Percentiles rank a stretch among this genome's conserved stretches.
phyloP scores from a whole-genome alignment of 2,888 invertebrate genomes.

The Metacarcinus magister region DNA sequence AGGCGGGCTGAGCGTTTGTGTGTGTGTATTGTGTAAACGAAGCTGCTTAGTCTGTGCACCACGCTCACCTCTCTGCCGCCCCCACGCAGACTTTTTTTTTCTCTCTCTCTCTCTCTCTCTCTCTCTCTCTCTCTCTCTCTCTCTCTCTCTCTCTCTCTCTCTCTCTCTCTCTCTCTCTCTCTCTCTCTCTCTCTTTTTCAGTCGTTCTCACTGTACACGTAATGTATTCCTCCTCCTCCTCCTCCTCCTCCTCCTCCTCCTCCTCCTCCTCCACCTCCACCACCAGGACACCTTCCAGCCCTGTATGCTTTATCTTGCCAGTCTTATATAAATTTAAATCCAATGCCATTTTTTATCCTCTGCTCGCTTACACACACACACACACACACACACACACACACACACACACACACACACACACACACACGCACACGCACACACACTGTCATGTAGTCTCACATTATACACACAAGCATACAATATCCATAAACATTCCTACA shows the following conservation, averaged over 20 bases:
- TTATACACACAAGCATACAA: not conserved
- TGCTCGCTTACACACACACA: slow-evolving; percentile 7
- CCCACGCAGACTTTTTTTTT: slow-evolving; percentile 21
- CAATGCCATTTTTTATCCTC: not conserved
- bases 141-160: slow-evolving; percentile 64
- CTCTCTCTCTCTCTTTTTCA: not conserved
- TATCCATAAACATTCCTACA: not conserved
- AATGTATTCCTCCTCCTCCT: not conserved
- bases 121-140: slow-evolving; percentile 5
- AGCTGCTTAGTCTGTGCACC: not conserved
- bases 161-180: slow-evolving; percentile 62
- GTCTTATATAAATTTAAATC: not conserved
- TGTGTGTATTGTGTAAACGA: not conserved
- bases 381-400: slow-evolving; percentile 26
- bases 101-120: slow-evolving; percentile 63
- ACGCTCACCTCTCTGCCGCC: not conserved
- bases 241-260: not conserved
- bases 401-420: slow-evolving; percentile 12
- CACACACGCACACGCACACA: not conserved
- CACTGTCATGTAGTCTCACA: not conserved
- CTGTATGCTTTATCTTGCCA: not conserved
- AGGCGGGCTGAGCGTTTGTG: not conserved
- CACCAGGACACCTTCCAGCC: not conserved
- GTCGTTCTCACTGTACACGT: not conserved
- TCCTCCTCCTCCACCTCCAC: not conserved